phyloP scores from a whole-genome alignment of 2,888 invertebrate species.

The Acheta domesticus region DNA sequence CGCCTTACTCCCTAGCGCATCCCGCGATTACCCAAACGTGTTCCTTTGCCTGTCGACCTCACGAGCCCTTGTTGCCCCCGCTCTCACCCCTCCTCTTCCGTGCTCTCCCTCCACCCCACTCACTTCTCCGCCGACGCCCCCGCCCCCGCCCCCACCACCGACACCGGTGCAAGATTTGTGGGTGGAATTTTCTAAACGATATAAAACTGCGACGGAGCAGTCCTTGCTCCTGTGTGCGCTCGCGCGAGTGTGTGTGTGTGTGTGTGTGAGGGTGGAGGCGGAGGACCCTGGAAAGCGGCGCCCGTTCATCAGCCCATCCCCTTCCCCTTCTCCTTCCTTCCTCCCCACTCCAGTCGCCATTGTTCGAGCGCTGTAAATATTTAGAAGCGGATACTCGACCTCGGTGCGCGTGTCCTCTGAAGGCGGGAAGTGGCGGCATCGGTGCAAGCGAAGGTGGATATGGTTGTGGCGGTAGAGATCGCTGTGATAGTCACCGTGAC shows the following conservation, averaged over 20 bases:
- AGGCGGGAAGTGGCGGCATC: not conserved
- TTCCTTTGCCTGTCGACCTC: too few species aligned
- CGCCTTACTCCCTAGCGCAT: too few species aligned
- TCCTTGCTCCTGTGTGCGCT: too few species aligned
- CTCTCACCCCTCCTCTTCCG: too few species aligned
- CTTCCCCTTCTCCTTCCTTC: not conserved
- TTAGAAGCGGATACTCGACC: not conserved
- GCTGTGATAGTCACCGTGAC: too few species aligned
- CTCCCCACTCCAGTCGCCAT: not conserved
- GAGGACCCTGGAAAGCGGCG: not conserved
- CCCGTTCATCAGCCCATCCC: not conserved
- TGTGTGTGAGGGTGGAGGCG: not conserved
- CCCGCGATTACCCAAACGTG: too few species aligned
- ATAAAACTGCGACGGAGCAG: not conserved
- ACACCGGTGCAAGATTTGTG: not conserved
- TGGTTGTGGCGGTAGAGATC: too few species aligned
- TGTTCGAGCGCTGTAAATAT: not conserved
- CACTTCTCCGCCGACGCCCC: not conserved
- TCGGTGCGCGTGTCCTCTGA: not conserved
- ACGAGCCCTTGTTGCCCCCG: too few species aligned
- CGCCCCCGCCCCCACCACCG: not conserved
- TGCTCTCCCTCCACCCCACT: too few species aligned
- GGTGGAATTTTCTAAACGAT: constrained; percentile 10
- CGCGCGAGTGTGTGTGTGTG: not conserved
- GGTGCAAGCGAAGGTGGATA: not conserved